These are phyloP conservation scores for Stegastes partitus DNA, from an alignment of 2,113 vertebrate species.

Conservation along the genomic window DNA sequence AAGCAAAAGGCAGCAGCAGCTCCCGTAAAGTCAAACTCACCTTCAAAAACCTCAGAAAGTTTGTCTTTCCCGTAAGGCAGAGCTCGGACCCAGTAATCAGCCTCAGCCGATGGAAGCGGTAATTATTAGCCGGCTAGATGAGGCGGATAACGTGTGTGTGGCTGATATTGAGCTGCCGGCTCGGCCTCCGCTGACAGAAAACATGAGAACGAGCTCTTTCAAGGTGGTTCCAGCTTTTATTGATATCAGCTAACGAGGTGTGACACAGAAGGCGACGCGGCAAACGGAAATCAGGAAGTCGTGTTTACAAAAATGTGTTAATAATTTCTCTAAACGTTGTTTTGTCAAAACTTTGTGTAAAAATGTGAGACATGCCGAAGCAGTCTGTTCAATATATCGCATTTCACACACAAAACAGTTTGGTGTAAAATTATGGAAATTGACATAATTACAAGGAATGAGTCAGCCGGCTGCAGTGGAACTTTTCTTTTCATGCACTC, in stretches of 20 bases:
- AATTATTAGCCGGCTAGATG: constrained; percentile 12
- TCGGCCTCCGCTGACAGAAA: background rate
- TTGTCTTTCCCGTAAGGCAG: background rate
- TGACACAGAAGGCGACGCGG: constrained; percentile 23
- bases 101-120: background rate
- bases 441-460: no score
- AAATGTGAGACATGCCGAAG: no score
- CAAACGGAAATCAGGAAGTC: constrained; percentile 5
- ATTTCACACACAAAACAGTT: background rate
- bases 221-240: constrained; percentile 18
- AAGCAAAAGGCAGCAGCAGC: background rate
- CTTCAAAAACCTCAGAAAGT: background rate
- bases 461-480: no score
- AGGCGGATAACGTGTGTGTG: constrained; percentile 17
- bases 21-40: no score
- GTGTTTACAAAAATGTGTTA: constrained; percentile 10
- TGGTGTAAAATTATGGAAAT: background rate
- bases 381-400: background rate
- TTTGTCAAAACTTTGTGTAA: no score
- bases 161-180: background rate
- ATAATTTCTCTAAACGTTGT: background rate
- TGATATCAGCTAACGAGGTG: constrained; percentile 43
- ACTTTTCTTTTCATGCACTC: no score
- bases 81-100: background rate
- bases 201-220: background rate